Percentiles rank a stretch among this genome's conserved stretches.
Evolutionary conservation across 2,797 vertebrate genomes (phyloP).

Genomic region (Danio kyathit): DNA sequence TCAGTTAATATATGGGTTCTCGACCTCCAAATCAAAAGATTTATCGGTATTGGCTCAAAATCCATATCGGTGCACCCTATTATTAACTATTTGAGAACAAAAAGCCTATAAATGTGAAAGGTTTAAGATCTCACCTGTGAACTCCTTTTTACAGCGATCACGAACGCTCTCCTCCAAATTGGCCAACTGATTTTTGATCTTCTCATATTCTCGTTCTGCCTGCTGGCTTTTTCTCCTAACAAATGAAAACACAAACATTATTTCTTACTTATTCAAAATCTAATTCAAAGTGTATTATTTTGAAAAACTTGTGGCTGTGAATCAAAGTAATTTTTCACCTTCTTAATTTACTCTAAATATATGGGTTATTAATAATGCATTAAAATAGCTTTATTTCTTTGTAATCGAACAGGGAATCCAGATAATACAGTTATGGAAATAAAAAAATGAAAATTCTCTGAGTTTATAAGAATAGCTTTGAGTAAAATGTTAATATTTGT

Average conservation of each 20-base stretch:
- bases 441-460: too few species aligned
- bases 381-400: neutral
- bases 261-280: neutral
- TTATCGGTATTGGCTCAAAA: too few species aligned
- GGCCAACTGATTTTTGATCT: constrained; percentile 95
- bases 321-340: neutral
- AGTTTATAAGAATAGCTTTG: too few species aligned
- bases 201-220: constrained; percentile 96
- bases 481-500: too few species aligned
- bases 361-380: neutral
- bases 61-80: too few species aligned
- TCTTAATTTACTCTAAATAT: neutral
- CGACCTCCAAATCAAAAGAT: too few species aligned
- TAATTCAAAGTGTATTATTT: neutral
- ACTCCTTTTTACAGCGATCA: constrained; percentile 98
- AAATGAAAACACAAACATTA: constrained; percentile 6
- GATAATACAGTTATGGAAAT: neutral
- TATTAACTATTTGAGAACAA: neutral
- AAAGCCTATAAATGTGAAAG: neutral
- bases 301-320: neutral
- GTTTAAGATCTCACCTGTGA: constrained; percentile 86
- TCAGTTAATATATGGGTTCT: too few species aligned
- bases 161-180: constrained; percentile 96
- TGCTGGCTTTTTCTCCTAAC: constrained; percentile 95
- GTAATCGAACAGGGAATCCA: neutral